Evolutionary conservation across 2,888 invertebrate species (phyloP), one percentile per base, ranked within the genome.

Genomic region (Ypsolopha sequella): DNA sequence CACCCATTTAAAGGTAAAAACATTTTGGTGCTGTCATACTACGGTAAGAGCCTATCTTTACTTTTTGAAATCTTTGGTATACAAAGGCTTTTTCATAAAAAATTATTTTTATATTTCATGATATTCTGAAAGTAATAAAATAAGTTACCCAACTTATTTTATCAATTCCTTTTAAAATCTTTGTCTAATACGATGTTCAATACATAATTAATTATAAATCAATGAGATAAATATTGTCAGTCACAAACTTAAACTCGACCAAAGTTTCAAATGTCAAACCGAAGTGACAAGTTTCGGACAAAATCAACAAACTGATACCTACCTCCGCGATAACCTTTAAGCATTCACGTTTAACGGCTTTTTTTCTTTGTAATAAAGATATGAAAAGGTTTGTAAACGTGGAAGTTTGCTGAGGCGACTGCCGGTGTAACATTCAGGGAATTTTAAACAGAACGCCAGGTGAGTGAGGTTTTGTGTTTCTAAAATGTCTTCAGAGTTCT

Each of bases 371-470:
- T 24, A 24, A 24, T 24, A 24, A 4, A 24, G 24, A 4, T 24
- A 24, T 24, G 24, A 24, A 24, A 24, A 24, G 24, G 24, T 24
- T 24, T 24, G 24, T 24, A 2, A 24, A 24, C 2, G 24, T 24
- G 24, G 4, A 24, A 24, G 24, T 24, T 24, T 24, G 24, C 24
- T 46, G 11, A 8, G 36, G n/a, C 46, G 46, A 33, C 35, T 46
- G 46, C 11, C 35, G 34, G 13, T 36, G 47, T 36, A 36, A 47
- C 47, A 36, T 36, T 36, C 14, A 36, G 36, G 68, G 78, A 77
- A 80, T 80, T 76, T 80, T 78, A 78, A 81, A 66, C 70, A 77
- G 76, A 11, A 66, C 64, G 63, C 68, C 76, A 76, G 75, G 70
- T 73, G 76, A 76, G 48, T 36, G 43, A 14, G 1, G 45, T 33